phyloP scores from a whole-genome alignment of 2,888 invertebrate genomes.

The Nasonia oneida region DNA sequence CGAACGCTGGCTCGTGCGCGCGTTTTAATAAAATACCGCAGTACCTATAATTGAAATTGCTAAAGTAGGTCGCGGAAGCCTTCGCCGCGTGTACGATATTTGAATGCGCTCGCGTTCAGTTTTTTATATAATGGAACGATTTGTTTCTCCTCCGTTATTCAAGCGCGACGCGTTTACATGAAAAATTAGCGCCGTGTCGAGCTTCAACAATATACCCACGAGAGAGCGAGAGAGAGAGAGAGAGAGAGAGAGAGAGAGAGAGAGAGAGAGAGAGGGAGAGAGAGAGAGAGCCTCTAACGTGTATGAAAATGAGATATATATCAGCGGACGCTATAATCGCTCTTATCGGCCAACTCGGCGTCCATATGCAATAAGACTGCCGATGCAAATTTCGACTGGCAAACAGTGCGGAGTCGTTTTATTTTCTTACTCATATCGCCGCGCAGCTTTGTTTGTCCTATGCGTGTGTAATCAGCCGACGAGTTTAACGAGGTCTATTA shows the following conservation, averaged over 20 bases:
- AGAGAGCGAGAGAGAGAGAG: no score
- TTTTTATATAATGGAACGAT: neutral
- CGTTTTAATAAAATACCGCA: constrained; percentile 26
- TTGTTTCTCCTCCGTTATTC: neutral
- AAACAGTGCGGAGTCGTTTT: no score
- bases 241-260: no score
- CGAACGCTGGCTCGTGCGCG: neutral
- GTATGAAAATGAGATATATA: neutral
- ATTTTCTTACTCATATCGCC: no score
- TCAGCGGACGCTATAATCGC: neutral
- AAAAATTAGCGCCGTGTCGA: neutral
- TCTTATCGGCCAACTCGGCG: neutral
- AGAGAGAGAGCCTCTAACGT: no score
- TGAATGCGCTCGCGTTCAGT: neutral
- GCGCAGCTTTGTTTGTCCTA: no score
- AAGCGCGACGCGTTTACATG: neutral
- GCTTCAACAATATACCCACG: no score
- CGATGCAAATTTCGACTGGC: no score
- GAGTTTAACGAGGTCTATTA: no score
- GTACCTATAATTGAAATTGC: constrained; percentile 23
- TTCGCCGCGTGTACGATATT: neutral
- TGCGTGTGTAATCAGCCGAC: no score
- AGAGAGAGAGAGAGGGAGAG: no score
- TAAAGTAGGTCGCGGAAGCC: constrained; percentile 43
- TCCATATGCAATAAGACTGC: no score